Base-by-base conservation (phyloP, 2,113 vertebrate species). In the Todiramphus saurophagus region DNA sequence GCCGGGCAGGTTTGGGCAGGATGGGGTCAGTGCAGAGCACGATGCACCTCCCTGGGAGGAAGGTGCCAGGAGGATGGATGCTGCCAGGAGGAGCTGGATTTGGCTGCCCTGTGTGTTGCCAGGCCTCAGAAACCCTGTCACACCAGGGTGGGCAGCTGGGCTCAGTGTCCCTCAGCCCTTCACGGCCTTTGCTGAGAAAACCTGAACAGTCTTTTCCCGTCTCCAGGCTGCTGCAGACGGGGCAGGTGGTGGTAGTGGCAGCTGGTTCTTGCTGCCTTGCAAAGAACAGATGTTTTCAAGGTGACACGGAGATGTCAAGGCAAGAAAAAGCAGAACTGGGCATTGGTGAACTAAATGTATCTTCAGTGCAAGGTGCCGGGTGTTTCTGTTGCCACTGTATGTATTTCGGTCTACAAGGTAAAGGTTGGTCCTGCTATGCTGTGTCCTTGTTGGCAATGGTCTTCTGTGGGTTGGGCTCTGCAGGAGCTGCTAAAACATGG, bases 311-410 rank as follows among this genome's bases (percentile, higher is more conserved):
- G 76, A 50, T 6, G 23, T 51, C 7, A 25, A 55, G 31, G 77
- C 37, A 74, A 78, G 55, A 19, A 16, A 66, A 87, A n/a, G 50
- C 67, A 39, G 80, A 88, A 48, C 14, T 37, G 56, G 67, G 68
- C 39, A 35, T 21, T 33, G 2, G 5, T 2, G 33, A 48, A 5
- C 44, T 51, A 2, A 12, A 16, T 8, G 63, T 30, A 13, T 11
- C 21, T 56, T 18, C 33, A 62, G 48, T 0, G 13, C n/a, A 24
- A 41, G 53, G 48, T 28, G 19, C 21, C 35, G 6, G 43, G 9
- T 72, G 63, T 44, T 80, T 31, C 33, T 0, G 2, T 25, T 12
- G 37, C 10, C 0, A 1, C 55, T 5, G 0, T 9, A 0, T 1
- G 21, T 55, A 11, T 41, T n/a, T 1, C 37, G 25, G 5, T 39